Conservation (phyloP, 2,888 invertebrate species). For the Eutolmus rufibarbis region DNA sequence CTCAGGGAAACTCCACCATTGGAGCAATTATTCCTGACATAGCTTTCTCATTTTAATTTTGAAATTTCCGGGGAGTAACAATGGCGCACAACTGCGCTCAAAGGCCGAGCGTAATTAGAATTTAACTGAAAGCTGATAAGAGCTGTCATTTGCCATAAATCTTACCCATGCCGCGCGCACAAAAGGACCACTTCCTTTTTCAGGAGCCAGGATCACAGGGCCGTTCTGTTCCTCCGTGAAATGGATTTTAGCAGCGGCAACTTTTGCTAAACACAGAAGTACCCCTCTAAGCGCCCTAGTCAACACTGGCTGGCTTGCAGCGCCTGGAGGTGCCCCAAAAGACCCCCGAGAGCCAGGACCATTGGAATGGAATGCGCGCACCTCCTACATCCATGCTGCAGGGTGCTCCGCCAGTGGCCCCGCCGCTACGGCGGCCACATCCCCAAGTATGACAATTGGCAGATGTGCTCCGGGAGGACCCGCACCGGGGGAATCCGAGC, state of each 20-base stretch:
- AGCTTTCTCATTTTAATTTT: constrained; percentile 39
- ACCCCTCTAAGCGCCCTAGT: constrained; percentile 1
- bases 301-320: neutral
- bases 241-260: constrained; percentile 36
- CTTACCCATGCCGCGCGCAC: constrained; percentile 16
- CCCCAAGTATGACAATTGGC: constrained; percentile 7
- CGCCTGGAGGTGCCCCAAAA: neutral
- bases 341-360: neutral
- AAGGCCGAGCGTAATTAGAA: constrained; percentile 38
- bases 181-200: constrained; percentile 13
- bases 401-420: neutral
- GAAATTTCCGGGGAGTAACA: constrained; percentile 19
- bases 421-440: neutral
- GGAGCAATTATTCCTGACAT: constrained; percentile 39
- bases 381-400: neutral
- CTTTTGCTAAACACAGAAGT: neutral
- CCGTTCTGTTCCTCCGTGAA: neutral
- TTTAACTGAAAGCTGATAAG: constrained; percentile 42
- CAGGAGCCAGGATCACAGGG: neutral
- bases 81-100: constrained; percentile 10
- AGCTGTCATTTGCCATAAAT: constrained; percentile 41
- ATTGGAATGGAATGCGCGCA: neutral
- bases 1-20: neutral
- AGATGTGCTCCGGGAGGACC: constrained; percentile 3
- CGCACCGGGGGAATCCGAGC: neutral